Percentiles rank a stretch among this genome's conserved stretches.
These are phyloP conservation scores for Xiphorhynchus erythropygius DNA, from an alignment of 2,797 vertebrate genomes.

Conservation along the genomic window DNA sequence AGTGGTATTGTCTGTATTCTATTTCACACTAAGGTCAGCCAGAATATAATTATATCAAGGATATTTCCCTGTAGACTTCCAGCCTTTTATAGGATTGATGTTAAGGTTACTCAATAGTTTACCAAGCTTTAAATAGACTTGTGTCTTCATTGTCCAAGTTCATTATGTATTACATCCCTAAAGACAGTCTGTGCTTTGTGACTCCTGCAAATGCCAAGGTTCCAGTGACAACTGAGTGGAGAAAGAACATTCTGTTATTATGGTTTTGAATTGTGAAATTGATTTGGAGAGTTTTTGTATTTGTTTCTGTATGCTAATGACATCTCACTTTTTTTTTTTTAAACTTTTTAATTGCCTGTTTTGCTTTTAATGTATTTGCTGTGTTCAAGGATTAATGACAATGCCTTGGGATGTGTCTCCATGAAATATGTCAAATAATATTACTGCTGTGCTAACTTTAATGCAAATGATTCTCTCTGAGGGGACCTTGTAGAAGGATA, in stretches of 20 bases:
- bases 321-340: background rate
- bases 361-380: constrained; percentile 40
- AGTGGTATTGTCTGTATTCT: background rate
- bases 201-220: constrained; percentile 32
- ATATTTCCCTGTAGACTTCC: constrained; percentile 36
- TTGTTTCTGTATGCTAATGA: constrained; percentile 34
- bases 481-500: background rate
- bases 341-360: constrained; percentile 27
- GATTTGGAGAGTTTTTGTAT: background rate
- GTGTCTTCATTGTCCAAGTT: constrained; percentile 19
- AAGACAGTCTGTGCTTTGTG: constrained; percentile 17
- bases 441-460: background rate
- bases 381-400: constrained; percentile 2
- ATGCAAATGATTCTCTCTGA: constrained; percentile 10
- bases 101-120: constrained; percentile 42
- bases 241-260: constrained; percentile 18
- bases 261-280: constrained; percentile 26
- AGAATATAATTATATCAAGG: constrained; percentile 22
- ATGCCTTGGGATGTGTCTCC: constrained; percentile 3
- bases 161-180: constrained; percentile 2
- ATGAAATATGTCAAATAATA: constrained; percentile 24
- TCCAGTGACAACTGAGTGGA: constrained; percentile 22
- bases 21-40: constrained; percentile 46
- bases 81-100: constrained; percentile 29
- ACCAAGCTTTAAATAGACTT: constrained; percentile 32